phyloP scores from a whole-genome alignment of 2,113 vertebrate genomes.

The Salvelinus fontinalis region DNA sequence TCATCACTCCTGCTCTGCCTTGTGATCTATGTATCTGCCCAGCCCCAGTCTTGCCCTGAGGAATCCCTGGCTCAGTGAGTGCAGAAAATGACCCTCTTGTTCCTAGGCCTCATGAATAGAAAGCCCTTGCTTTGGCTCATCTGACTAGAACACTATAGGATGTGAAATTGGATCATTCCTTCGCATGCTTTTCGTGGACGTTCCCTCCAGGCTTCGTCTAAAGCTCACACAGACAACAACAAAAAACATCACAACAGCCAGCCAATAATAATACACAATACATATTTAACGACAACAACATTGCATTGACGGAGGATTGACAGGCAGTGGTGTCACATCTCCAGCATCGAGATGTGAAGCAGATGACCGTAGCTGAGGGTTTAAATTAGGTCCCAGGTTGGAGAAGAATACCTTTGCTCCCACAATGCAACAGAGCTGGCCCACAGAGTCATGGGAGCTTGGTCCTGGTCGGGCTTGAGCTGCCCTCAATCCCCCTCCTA shows the following conservation, averaged over 20 bases:
- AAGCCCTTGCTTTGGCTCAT: slow-evolving; percentile 32
- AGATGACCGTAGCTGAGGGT: background rate
- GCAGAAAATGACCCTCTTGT: slow-evolving; percentile 61
- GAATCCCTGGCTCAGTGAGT: slow-evolving; percentile 61
- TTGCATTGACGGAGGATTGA: background rate
- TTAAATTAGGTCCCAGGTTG: background rate
- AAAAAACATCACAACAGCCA: slow-evolving; percentile 25
- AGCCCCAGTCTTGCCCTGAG: slow-evolving; percentile 52
- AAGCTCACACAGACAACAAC: slow-evolving; percentile 25
- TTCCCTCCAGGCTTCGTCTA: slow-evolving; percentile 20
- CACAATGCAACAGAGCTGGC: background rate
- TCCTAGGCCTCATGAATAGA: slow-evolving; percentile 53
- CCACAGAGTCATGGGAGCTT: background rate
- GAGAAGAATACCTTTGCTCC: background rate
- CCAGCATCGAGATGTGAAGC: background rate
- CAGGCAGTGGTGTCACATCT: background rate
- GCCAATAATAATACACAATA: slow-evolving; percentile 16
- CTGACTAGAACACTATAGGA: slow-evolving; percentile 50
- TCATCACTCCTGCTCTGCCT: slow-evolving; percentile 62
- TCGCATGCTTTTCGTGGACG: slow-evolving; percentile 35
- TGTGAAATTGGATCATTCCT: slow-evolving; percentile 51
- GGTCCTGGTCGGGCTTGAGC: background rate
- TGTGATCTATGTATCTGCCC: slow-evolving; percentile 60
- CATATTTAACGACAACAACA: background rate
- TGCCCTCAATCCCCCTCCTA: slow-evolving; percentile 20